These are phyloP conservation scores for Chironomus riparius DNA, from an alignment of 2,888 invertebrate species.

Conservation along the genomic window DNA sequence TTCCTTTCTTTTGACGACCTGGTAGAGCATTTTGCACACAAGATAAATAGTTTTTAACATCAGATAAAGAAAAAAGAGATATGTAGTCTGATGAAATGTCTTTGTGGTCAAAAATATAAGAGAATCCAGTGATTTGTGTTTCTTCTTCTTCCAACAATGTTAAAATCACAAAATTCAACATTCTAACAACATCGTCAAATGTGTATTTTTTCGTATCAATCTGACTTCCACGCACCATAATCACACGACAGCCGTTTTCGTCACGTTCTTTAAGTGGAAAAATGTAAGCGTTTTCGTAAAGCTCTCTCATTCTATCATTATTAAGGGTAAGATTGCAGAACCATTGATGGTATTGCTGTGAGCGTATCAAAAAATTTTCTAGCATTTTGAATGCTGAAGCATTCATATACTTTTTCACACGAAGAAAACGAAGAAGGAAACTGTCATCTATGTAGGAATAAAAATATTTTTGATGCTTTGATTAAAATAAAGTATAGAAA, in stretches of 20 bases:
- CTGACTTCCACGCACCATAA: not conserved
- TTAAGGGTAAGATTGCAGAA: not conserved
- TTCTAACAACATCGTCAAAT: not conserved
- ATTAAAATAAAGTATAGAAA: no score
- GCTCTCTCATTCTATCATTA: not conserved
- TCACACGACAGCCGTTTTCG: conserved; percentile 16
- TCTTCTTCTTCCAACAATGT: conserved; percentile 18
- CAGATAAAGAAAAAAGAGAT: not conserved
- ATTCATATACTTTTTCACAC: conserved; percentile 14
- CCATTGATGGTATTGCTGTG: conserved; percentile 5
- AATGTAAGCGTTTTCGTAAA: conserved; percentile 8
- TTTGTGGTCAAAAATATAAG: not conserved
- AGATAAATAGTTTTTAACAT: conserved; percentile 6
- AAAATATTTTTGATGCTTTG: no score
- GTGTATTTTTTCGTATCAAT: conserved; percentile 12
- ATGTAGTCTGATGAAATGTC: conserved; percentile 7
- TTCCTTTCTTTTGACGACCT: not conserved
- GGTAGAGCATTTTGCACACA: conserved; percentile 18
- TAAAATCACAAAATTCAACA: conserved; percentile 14
- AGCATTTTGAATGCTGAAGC: conserved; percentile 18
- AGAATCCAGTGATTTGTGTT: conserved; percentile 18
- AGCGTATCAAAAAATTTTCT: conserved; percentile 1
- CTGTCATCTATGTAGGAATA: not conserved
- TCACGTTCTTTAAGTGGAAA: conserved; percentile 21
- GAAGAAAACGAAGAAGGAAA: conserved; percentile 16